These are phyloP conservation scores for Diuraphis noxia DNA, from an alignment of 1,140 invertebrate genomes.

Conservation along the genomic window DNA sequence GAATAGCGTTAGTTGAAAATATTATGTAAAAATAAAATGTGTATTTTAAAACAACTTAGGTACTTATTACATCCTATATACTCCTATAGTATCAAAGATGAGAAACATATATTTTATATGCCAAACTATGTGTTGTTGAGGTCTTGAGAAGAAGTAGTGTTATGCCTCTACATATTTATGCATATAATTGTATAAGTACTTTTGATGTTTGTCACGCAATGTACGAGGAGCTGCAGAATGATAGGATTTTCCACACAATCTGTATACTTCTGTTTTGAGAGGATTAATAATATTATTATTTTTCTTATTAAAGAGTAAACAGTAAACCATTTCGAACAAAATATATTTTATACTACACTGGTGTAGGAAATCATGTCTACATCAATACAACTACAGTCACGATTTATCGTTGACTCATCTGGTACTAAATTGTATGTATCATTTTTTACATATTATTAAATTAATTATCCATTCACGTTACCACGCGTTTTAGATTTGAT, in stretches of 20 bases:
- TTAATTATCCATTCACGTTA: background rate
- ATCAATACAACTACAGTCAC: background rate
- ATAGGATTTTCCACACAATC: constrained; percentile 15
- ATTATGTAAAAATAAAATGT: background rate
- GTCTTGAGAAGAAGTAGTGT: background rate
- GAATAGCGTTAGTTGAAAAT: background rate
- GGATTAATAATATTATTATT: constrained; percentile 13
- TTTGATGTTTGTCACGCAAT: background rate
- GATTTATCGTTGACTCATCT: background rate
- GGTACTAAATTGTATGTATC: background rate
- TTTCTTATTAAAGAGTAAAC: background rate
- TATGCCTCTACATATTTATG: background rate
- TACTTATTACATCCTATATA: too few species aligned
- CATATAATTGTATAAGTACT: background rate
- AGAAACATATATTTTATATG: background rate
- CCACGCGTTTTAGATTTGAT: background rate
- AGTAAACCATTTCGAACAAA: background rate
- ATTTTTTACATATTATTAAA: constrained; percentile 30
- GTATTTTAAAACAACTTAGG: background rate
- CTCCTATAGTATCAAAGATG: background rate
- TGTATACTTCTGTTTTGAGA: background rate
- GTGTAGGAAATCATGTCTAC: background rate
- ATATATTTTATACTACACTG: constrained; percentile 1
- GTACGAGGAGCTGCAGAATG: constrained; percentile 17
- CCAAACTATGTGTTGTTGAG: background rate